Conservation (phyloP, 2,797 vertebrate genomes). For the Amblyopsis hoosieri region DNA sequence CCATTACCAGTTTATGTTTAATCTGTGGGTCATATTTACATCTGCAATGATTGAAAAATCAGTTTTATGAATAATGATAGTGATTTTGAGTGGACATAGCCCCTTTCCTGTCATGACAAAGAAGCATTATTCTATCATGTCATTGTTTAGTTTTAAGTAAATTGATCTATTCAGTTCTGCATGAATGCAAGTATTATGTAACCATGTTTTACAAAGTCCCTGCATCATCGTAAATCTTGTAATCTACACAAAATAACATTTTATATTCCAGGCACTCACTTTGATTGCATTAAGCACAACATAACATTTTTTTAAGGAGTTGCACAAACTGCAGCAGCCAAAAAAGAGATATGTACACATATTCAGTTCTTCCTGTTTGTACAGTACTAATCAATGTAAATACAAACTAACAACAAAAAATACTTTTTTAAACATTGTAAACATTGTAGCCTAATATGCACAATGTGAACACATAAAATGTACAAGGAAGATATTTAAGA, state of each 20-base stretch:
- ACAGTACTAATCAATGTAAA: conserved; percentile 76
- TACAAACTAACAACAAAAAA: conserved; percentile 67
- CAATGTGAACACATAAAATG: conserved; percentile 54
- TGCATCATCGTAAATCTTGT: conserved; percentile 81
- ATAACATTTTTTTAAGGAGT: conserved; percentile 83
- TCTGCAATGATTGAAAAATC: too few species aligned
- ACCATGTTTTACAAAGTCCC: conserved; percentile 82
- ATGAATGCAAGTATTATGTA: conserved; percentile 62
- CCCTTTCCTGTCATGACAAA: conserved; percentile 36
- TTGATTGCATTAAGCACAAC: conserved; percentile 89
- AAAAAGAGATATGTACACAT: conserved; percentile 82
- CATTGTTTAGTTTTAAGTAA: conserved; percentile 53
- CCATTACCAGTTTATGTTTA: too few species aligned
- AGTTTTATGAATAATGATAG: too few species aligned
- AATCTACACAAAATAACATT: conserved; percentile 76
- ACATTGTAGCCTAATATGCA: conserved; percentile 74
- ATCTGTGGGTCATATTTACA: too few species aligned
- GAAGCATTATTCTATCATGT: conserved; percentile 42
- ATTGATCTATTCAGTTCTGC: conserved; percentile 45
- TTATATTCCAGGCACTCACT: conserved; percentile 87
- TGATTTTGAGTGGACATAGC: too few species aligned
- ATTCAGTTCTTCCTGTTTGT: conserved; percentile 73
- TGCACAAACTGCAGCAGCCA: conserved; percentile 87
- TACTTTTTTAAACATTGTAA: conserved; percentile 41
- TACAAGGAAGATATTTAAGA: conserved; percentile 61